These are phyloP conservation scores for Montipora sp. DNA, from an alignment of 64 coral and sea anemone species.

Conservation along the genomic window DNA sequence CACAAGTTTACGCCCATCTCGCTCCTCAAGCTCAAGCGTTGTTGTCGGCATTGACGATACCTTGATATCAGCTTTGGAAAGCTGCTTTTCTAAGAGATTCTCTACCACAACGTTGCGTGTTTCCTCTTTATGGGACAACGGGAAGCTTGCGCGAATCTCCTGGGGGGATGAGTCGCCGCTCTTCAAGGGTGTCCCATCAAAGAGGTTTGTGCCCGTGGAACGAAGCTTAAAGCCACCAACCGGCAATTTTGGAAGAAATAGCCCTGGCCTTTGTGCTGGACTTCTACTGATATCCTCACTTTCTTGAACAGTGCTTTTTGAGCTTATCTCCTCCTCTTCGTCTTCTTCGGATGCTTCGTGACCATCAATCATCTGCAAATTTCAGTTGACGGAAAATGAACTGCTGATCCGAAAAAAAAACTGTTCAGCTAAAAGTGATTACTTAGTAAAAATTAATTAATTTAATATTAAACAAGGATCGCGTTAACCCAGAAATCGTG, in stretches of 20 bases:
- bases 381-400: too few relatives aligned
- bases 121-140: constrained; percentile 73
- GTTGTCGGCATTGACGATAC: constrained; percentile 84
- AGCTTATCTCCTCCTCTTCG: constrained; percentile 26
- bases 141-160: constrained; percentile 76
- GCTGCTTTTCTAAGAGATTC: constrained; percentile 90
- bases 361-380: constrained; percentile 48
- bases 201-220: constrained; percentile 79
- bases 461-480: too few relatives aligned
- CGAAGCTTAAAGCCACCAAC: constrained; percentile 84
- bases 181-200: constrained; percentile 44
- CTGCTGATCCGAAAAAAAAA: background rate
- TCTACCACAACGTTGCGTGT: constrained; percentile 87
- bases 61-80: constrained; percentile 70
- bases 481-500: too few relatives aligned
- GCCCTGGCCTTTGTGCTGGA: constrained; percentile 54
- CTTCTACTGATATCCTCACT: background rate
- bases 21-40: constrained; percentile 66
- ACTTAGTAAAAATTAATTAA: too few relatives aligned
- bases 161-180: constrained; percentile 3
- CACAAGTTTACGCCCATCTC: background rate
- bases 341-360: constrained; percentile 40
- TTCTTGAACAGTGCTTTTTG: background rate
- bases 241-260: constrained; percentile 78
- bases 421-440: too few relatives aligned